phyloP scores from a whole-genome alignment of 2,797 vertebrate genomes.

The Pantherophis vulpinus region DNA sequence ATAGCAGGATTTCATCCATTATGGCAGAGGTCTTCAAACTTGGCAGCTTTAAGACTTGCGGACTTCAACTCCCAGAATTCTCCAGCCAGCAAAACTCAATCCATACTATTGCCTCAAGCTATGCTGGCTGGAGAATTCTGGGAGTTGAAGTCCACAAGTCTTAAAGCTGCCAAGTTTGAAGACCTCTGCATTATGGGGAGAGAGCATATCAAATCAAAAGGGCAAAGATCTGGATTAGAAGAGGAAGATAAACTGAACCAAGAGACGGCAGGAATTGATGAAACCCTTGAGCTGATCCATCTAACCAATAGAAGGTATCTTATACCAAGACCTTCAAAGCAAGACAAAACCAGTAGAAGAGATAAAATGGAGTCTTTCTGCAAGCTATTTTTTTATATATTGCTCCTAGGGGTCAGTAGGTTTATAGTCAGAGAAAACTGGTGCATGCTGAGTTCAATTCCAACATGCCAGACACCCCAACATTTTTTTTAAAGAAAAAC shows the following conservation, averaged over 20 bases:
- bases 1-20: not conserved
- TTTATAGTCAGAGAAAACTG: not conserved
- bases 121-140: too few relatives aligned
- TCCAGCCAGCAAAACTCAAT: too few relatives aligned
- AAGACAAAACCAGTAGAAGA: not conserved
- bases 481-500: too few relatives aligned
- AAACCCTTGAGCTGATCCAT: not conserved
- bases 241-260: not conserved
- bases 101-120: too few relatives aligned
- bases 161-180: too few relatives aligned
- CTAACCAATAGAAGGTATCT: not conserved
- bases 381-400: not conserved
- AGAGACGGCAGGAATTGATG: not conserved
- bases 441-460: not conserved
- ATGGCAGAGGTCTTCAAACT: not conserved
- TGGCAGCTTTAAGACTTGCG: too few relatives aligned
- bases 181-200: not conserved
- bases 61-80: too few relatives aligned
- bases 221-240: not conserved
- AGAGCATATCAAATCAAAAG: not conserved
- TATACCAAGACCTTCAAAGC: not conserved
- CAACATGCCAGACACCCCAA: not conserved
- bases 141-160: too few relatives aligned
- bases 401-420: not conserved
- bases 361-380: not conserved